Evolutionary conservation across 2,797 vertebrate genomes (phyloP).

Genomic region (Pempheris klunzingeri): DNA sequence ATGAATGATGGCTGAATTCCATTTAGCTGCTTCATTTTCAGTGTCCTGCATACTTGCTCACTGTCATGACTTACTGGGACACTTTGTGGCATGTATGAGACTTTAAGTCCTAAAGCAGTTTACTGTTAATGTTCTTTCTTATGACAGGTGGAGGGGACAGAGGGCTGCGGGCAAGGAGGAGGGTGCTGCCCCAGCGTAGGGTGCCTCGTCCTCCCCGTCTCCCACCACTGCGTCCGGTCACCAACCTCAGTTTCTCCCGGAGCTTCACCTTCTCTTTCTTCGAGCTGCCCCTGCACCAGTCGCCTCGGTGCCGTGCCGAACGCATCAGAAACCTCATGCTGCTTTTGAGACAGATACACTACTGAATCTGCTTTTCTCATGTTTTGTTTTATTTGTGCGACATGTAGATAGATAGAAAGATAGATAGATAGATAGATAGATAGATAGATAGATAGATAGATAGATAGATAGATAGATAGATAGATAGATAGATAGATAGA

Average conservation of each 20-base stretch:
- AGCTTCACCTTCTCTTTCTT: slow-evolving; percentile 92
- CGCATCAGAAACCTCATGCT: slow-evolving; percentile 77
- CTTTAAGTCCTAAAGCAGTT: too few relatives aligned
- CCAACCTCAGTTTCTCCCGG: slow-evolving; percentile 87
- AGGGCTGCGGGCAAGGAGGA: slow-evolving; percentile 43
- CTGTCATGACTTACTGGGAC: neutral
- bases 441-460: too few relatives aligned
- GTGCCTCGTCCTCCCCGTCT: slow-evolving; percentile 74
- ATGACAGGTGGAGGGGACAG: slow-evolving; percentile 42
- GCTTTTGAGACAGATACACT: slow-evolving; percentile 81
- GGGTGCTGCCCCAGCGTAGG: slow-evolving; percentile 52
- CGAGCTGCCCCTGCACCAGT: slow-evolving; percentile 86
- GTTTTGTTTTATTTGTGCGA: neutral
- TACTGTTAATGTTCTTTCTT: too few relatives aligned
- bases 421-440: too few relatives aligned
- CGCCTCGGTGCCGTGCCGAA: slow-evolving; percentile 76
- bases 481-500: too few relatives aligned
- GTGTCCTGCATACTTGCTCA: neutral
- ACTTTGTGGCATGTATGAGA: too few relatives aligned
- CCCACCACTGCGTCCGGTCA: slow-evolving; percentile 82
- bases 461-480: too few relatives aligned
- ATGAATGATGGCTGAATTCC: too few relatives aligned
- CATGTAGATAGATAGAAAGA: too few relatives aligned
- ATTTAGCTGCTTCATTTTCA: neutral
- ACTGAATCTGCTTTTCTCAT: slow-evolving; percentile 51